Conservation (phyloP, 2,113 vertebrate genomes). For the Myodes glareolus region DNA sequence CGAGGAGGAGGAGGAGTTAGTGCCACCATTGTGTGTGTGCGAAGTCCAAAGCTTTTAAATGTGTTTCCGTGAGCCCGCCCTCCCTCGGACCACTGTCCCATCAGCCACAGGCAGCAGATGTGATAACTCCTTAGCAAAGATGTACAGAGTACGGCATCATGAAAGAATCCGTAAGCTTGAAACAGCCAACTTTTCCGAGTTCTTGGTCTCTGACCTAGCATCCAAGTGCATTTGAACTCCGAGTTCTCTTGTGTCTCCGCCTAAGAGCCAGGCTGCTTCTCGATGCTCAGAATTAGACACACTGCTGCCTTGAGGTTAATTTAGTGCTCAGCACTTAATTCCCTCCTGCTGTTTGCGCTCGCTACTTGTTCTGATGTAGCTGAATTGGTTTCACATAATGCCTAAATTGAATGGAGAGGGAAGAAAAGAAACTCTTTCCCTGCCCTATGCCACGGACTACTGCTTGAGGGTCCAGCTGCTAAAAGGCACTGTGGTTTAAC, state of each 20-base stretch:
- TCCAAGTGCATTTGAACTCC: background rate
- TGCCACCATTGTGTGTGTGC: too few species aligned
- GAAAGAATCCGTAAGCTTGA: background rate
- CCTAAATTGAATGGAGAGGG: background rate
- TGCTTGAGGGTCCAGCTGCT: background rate
- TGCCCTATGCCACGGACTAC: background rate
- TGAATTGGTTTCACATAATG: conserved; percentile 35
- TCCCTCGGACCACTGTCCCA: background rate
- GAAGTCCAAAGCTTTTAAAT: background rate
- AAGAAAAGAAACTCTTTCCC: background rate
- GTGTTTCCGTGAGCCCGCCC: background rate
- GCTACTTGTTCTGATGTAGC: conserved; percentile 40
- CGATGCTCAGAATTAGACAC: background rate
- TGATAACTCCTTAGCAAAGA: background rate
- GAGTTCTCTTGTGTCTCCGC: background rate
- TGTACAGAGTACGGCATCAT: background rate
- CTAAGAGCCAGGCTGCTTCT: background rate
- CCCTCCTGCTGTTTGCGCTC: conserved; percentile 45
- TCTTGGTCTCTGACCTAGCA: background rate
- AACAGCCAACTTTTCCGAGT: conserved; percentile 31
- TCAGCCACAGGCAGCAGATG: background rate
- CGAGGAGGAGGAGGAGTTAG: background rate
- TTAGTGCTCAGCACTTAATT: conserved; percentile 7
- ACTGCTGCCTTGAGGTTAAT: conserved; percentile 36
- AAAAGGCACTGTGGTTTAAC: background rate